phyloP scores from a whole-genome alignment of 2,888 invertebrate genomes.

The Myopa tessellatipennis region DNA sequence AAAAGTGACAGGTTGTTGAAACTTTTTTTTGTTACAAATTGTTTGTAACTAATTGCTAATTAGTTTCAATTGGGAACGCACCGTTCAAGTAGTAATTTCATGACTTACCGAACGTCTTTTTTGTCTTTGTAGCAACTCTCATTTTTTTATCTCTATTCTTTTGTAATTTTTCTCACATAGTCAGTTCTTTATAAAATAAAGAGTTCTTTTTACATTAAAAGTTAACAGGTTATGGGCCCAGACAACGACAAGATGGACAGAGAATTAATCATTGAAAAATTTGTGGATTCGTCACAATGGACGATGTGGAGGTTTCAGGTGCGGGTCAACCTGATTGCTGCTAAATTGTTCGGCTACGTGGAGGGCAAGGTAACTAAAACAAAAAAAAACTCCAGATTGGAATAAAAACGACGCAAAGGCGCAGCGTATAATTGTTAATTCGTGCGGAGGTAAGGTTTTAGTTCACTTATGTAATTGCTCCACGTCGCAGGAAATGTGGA shows the following conservation, averaged over 20 bases:
- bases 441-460: slow-evolving; percentile 34
- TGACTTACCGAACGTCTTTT: no score
- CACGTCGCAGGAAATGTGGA: slow-evolving; percentile 38
- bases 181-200: slow-evolving; percentile 4
- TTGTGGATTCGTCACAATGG: slow-evolving; percentile 40
- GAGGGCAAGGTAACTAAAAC: slow-evolving; percentile 21
- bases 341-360: slow-evolving; percentile 29
- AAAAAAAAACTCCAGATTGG: slow-evolving; percentile 30
- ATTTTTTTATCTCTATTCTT: no score
- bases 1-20: no score
- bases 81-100: no score
- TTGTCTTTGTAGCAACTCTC: no score
- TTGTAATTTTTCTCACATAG: not conserved
- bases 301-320: slow-evolving; percentile 41
- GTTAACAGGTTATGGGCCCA: slow-evolving; percentile 20
- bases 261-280: slow-evolving; percentile 35
- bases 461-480: slow-evolving; percentile 35
- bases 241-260: not conserved
- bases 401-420: slow-evolving; percentile 36
- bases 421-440: slow-evolving; percentile 40
- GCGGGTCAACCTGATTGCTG: slow-evolving; percentile 39
- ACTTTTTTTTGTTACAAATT: no score
- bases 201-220: no score
- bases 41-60: no score
- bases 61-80: no score